Base-by-base conservation (phyloP, 2,797 vertebrate species). In the Gobio occitaniae region DNA sequence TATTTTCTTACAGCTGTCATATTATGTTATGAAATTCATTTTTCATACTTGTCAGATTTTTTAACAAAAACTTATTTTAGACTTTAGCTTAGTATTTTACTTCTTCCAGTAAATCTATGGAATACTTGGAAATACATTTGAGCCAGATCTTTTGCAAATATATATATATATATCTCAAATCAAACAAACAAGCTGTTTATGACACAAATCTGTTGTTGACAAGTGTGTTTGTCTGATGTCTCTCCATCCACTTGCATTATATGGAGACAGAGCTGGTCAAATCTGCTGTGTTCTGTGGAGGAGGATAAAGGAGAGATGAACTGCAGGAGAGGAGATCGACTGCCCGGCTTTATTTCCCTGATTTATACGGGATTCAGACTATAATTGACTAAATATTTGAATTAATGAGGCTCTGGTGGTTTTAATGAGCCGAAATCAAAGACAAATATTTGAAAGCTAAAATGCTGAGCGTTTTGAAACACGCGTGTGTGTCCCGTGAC, bases 311-410 rank as follows among this genome's bases (percentile, higher is more conserved):
- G 12, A 54, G 13, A 54, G 2, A 36, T 54, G 48, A 54, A 11
- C 6, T 36, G 1, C 7, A 38, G 17, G 16, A 19, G 52, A 54
- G 29, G 72, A 4, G 21, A 21, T 13, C 48, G 76, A 59, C 61
- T 47, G 29, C 41, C 38, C 41, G 9, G 52, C 78, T n/a, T 78
- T 13, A 54, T 44, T 21, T 16, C 56, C 16, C 38, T 50, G 25
- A 78, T 52, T 36, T n/a, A 72, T 47, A 50, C 72, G 52, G 50
- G 48, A 71, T 50, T 65, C 47, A 25, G 77, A n/a, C 54, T 72
- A 80, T 79, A 85, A 79, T 79, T 71, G 77, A 48, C 29, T 71
- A 71, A 84, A 79, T 79, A 84, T 79, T 84, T 71, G 66, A n/a
- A 7, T 84, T 50, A 78, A 78, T 59, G 75, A 79, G 83, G 52